Conservation (phyloP, 2,888 invertebrate genomes). For the Uropetala carovei region DNA sequence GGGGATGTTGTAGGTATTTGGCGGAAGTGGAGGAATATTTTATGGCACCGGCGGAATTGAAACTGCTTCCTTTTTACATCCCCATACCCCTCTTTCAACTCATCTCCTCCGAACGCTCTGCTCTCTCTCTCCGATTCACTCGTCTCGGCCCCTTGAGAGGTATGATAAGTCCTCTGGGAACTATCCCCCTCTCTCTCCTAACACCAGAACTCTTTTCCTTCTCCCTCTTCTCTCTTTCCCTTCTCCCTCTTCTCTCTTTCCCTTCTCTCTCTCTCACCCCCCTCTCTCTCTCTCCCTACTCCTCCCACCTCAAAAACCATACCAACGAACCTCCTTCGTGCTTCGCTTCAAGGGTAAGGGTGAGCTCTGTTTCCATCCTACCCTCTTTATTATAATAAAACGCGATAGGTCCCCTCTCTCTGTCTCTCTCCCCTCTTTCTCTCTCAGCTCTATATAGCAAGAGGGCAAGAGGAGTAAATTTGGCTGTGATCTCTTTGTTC, state of each 20-base stretch:
- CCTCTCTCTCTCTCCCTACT: too few relatives aligned
- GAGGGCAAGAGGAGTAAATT: background rate
- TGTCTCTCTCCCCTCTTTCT: too few relatives aligned
- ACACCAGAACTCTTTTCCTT: background rate
- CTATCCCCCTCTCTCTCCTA: background rate
- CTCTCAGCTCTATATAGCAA: background rate
- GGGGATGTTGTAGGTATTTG: constrained; percentile 4
- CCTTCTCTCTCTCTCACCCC: too few relatives aligned
- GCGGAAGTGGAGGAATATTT: constrained; percentile 61
- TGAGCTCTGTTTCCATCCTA: background rate
- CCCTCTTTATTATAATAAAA: background rate
- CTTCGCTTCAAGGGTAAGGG: background rate
- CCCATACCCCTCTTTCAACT: background rate
- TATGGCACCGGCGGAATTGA: constrained; percentile 55
- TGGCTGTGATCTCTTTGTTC: constrained; percentile 1
- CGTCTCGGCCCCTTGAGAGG: background rate
- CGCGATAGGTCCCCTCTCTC: background rate
- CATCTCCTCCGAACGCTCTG: background rate
- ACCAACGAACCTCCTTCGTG: background rate
- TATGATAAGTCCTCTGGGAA: constrained; percentile 37
- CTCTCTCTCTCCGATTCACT: background rate
- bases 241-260: background rate
- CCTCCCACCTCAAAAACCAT: background rate
- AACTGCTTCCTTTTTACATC: constrained; percentile 45
- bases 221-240: background rate